Base-by-base conservation (phyloP, 2,113 vertebrate genomes). In the Leiothrix lutea region DNA sequence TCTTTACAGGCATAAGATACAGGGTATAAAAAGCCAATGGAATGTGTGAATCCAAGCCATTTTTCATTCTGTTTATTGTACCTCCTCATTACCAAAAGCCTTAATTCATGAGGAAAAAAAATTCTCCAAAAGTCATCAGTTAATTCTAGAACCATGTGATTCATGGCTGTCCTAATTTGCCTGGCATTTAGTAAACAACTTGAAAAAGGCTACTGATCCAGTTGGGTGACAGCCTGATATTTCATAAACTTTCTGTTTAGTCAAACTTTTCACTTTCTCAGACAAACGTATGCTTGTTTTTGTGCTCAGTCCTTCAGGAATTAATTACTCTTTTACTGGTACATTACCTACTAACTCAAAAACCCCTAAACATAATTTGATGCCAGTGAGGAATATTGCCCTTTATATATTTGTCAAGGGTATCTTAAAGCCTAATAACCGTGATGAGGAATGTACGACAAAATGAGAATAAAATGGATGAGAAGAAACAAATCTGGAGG, bases 401-500 rank as follows among this genome's bases (percentile, higher is more conserved):
- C 88, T 90, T 94, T 88, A 88, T 92, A 25, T 82, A 86, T 94
- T 96, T 94, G 56, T 79, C 58, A 94, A 90, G 66, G 40, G 57
- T 85, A 33, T 92, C 85, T 96, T 87, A 93, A 94, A 94, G 51
- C 48, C 74, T 95, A 90, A 85, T 90, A 93, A 88, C 71, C 50
- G 22, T 81, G 53, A 42, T 87, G 44, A 83, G 50, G 45, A 91
- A 71, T 64, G 24, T 57, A 56, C 0, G 0, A 86, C 23, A 87
- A 88, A 95, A 85, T 82, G 69, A 90, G 79, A 94, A 84, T 80
- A 67, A 96, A 94, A 75, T 73, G 31, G 53, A 38, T 29, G 53
- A 90, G 80, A 92, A 80, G 61, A 72, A 88, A 58, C 45, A 79
- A 60, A 79, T 86, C 57, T 69, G 36, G 53, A 86, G 65, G 60